Conservation (phyloP, 2,113 vertebrate species). For the Pseudonaja textilis region DNA sequence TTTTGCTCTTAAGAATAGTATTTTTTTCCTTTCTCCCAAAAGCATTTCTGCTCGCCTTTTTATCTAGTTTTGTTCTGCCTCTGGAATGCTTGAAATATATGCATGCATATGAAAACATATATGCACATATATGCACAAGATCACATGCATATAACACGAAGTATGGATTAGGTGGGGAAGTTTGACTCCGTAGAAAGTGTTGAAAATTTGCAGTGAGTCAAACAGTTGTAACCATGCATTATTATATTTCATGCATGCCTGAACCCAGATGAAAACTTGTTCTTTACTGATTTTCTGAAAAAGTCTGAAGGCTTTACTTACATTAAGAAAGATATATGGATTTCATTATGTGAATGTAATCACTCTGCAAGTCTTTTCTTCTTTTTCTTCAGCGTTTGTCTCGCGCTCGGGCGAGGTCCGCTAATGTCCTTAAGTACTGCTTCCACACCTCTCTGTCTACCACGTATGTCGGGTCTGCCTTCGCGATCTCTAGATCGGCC, state of each 20-base stretch:
- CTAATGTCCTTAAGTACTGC: no score
- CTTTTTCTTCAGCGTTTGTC: no score
- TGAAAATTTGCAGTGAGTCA: constrained; percentile 36
- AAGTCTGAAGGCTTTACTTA: constrained; percentile 9
- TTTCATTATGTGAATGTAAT: constrained; percentile 27
- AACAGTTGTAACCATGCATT: constrained; percentile 16
- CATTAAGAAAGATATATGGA: constrained; percentile 26
- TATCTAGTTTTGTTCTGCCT: background rate
- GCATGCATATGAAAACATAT: background rate
- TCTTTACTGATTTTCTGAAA: constrained; percentile 11
- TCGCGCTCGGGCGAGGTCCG: no score
- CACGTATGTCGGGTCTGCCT: no score
- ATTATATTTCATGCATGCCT: constrained; percentile 19
- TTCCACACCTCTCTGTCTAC: no score
- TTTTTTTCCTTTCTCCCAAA: background rate
- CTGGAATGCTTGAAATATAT: background rate
- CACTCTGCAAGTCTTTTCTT: background rate
- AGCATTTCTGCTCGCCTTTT: background rate
- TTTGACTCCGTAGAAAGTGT: constrained; percentile 19
- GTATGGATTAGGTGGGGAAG: constrained; percentile 27
- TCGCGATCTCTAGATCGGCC: no score
- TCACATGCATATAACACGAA: background rate
- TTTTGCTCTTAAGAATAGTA: background rate
- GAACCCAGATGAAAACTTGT: constrained; percentile 30
- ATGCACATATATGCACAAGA: background rate